Evolutionary conservation across 1,140 invertebrate genomes (phyloP), one percentile per base, ranked within the genome.

Genomic region (Riptortus pedestris): DNA sequence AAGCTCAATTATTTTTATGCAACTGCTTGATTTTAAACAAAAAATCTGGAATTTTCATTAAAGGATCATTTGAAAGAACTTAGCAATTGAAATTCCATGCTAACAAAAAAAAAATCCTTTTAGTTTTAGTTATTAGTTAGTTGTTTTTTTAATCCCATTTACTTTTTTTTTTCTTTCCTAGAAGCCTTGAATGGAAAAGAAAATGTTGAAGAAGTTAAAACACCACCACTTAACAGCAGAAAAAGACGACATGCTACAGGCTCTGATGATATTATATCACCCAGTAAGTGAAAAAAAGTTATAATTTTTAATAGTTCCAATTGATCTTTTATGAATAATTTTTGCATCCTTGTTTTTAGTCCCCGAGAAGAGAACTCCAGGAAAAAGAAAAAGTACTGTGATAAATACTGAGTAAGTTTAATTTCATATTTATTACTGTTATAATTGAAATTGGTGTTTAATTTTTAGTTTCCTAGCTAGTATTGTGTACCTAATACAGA

Each of bases 221-320:
- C 64, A 62, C 68, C 70, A 16, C 63, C 68, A 1, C 68, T 62
- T 59, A 68, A 69, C 55, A 48, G 69, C 3, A 72, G 71, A 65
- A 66, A 71, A 47, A 68, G 74, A 31, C 79, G 80, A 72, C 73
- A 78, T 66, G 68, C 74, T 62, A 71, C 74, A 66, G 74, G 73
- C 65, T 74, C 73, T 22, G 76, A 78, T 31, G 70, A 72, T 26
- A 66, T 72, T 58, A 72, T 67, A 64, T 77, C 77, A 22, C 77
- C 77, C 68, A 74, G 78, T 79, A 73, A 74, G 72, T 43, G 1
- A 14, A n/a, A n/a, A n/a, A n/a, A n/a, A n/a, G n/a, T 20, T 5
- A 12, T 52, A 52, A n/a, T 52, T 20, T 28, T 55, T 24, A 11
- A 5, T 51, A n/a, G 5, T 27, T 24, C 3, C 33, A 9, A 5